phyloP scores from a whole-genome alignment of 2,888 invertebrate genomes.

The Cephalotes varians region DNA sequence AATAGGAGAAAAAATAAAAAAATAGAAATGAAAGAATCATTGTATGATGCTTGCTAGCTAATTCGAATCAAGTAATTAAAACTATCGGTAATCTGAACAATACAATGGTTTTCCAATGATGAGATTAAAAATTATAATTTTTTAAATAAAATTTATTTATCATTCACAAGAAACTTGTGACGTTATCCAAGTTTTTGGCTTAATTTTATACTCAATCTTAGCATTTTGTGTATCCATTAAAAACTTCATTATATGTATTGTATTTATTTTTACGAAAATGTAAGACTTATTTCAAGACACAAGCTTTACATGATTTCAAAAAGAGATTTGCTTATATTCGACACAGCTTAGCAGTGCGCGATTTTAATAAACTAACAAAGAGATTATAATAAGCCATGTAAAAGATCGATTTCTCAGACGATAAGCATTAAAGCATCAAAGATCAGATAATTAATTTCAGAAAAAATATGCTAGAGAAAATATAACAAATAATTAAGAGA shows the following conservation, averaged over 20 bases:
- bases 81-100: background rate
- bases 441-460: conserved; percentile 1
- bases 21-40: background rate
- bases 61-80: background rate
- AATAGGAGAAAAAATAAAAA: conserved; percentile 12
- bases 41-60: background rate
- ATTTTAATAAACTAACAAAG: conserved; percentile 45
- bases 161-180: background rate
- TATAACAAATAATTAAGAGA: background rate
- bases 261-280: background rate
- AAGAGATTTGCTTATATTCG: background rate
- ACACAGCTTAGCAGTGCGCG: background rate
- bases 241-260: background rate
- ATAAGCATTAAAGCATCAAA: conserved; percentile 13
- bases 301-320: conserved; percentile 8
- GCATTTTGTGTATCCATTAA: background rate
- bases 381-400: conserved; percentile 22
- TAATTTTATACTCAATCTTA: background rate
- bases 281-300: background rate
- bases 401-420: background rate
- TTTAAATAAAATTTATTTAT: background rate
- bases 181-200: background rate
- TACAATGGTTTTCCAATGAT: background rate
- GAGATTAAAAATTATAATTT: background rate
- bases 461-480: background rate